These are phyloP conservation scores for Cryptocephalus moraei DNA, from an alignment of 2,888 invertebrate genomes.

Conservation along the genomic window DNA sequence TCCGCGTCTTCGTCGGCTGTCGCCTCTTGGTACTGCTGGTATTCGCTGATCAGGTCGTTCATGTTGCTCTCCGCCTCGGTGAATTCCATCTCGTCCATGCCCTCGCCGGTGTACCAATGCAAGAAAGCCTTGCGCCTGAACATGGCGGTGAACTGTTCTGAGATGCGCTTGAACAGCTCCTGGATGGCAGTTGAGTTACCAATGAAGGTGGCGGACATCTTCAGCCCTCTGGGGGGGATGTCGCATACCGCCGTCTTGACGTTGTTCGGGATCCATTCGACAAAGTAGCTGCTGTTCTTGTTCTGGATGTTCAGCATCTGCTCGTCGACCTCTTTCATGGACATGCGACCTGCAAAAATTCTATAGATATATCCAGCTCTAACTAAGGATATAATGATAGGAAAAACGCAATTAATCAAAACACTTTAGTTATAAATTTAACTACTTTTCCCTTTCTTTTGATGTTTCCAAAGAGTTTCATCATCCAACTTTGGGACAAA, in stretches of 20 bases:
- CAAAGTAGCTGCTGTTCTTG: conserved; percentile 85
- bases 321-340: conserved; percentile 84
- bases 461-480: too few relatives aligned
- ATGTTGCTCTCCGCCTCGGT: conserved; percentile 93
- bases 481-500: too few relatives aligned
- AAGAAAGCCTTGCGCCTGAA: conserved; percentile 95
- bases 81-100: conserved; percentile 97
- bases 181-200: conserved; percentile 91
- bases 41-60: conserved; percentile 89
- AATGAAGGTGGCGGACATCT: conserved; percentile 92
- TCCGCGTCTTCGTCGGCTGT: conserved; percentile 75
- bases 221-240: conserved; percentile 83
- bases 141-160: conserved; percentile 91
- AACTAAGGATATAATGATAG: too few relatives aligned
- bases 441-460: too few relatives aligned
- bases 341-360: conserved; percentile 59
- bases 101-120: conserved; percentile 89
- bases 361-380: too few relatives aligned
- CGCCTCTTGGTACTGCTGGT: conserved; percentile 90
- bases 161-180: conserved; percentile 83
- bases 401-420: too few relatives aligned
- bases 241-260: conserved; percentile 91
- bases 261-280: conserved; percentile 92
- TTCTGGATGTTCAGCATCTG: conserved; percentile 93
- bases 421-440: too few relatives aligned